Evolutionary conservation across 2,888 invertebrate genomes (phyloP), one percentile per base, ranked within the genome.

Genomic region (Ichneumon xanthorius): DNA sequence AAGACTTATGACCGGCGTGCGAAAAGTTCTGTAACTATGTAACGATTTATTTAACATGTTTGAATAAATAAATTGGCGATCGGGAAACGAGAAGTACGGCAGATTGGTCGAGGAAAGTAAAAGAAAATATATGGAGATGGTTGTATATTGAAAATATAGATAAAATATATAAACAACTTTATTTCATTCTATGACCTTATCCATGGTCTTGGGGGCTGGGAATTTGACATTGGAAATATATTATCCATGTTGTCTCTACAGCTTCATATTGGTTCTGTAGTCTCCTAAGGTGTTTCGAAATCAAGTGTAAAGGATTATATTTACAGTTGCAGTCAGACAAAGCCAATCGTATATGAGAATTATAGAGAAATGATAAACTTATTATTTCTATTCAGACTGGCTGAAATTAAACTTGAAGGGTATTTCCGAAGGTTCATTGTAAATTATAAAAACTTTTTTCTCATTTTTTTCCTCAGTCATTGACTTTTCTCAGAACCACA

Each of bases 401-500:
- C 63, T 67, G 91, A 96, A 96, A 89, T 95, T 94, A 87, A 95
- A 95, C 90, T 94, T 95, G 92, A 96, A 96, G 70, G 81, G 72
- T 67, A 58, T 48, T 9, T 80, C 55, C 19, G 80, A 80, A 7
- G 72, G 50, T 61, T 76, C 67, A 79, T 79, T 84, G 67, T 75
- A 71, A 72, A 84, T 85, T 7, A 86, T 48, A 67, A 73, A 87
- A 68, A 82, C 40, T 78, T 80, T 86, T 3, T 76, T 81, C 14
- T 67, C 14, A n/a, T 22, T 58, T 16, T 14, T 61, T 72, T 58
- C 9, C 40, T 67, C 55, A 33, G 48, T 37, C 2, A 11, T 93
- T 95, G 0, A 19, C 96, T 94, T 96, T 97, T 90, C 96, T 96
- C 16, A 97, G 91, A 94, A 96, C 97, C 87, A 95, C 94, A 7